These are phyloP conservation scores for Drosophila ogumai DNA, from an alignment of 1,140 invertebrate genomes.

Conservation along the genomic window DNA sequence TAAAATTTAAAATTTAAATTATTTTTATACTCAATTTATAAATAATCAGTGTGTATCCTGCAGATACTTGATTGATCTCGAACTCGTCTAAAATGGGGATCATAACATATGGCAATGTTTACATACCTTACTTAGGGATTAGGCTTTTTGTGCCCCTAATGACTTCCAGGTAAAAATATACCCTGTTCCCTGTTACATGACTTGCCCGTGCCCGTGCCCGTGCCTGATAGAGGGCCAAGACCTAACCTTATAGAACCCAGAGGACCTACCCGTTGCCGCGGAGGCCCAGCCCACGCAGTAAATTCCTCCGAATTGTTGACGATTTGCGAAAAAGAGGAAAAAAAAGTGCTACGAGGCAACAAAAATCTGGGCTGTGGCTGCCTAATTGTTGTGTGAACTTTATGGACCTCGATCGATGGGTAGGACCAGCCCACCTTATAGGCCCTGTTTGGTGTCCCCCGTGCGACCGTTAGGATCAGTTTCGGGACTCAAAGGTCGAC, in stretches of 20 bases:
- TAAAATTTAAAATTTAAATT: not conserved
- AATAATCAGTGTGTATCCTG: not conserved
- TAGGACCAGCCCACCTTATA: constrained; percentile 35
- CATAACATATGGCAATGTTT: constrained; percentile 34
- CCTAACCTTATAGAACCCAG: constrained; percentile 15
- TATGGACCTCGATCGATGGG: constrained; percentile 47
- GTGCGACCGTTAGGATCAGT: constrained; percentile 24
- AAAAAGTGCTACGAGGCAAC: constrained; percentile 17
- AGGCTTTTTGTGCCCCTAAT: constrained; percentile 63
- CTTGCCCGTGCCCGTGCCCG: constrained; percentile 46
- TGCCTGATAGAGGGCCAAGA: constrained; percentile 27
- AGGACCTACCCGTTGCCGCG: constrained; percentile 44
- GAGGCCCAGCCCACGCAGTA: constrained; percentile 29
- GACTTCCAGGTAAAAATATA: constrained; percentile 73
- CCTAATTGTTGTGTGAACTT: constrained; percentile 76
- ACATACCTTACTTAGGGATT: constrained; percentile 33
- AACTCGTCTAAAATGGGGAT: not conserved
- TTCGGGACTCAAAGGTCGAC: constrained; percentile 31
- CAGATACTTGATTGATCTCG: constrained; percentile 13
- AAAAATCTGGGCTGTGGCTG: constrained; percentile 68
- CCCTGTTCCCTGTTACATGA: constrained; percentile 62
- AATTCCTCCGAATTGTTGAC: constrained; percentile 68
- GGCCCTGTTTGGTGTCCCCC: constrained; percentile 69
- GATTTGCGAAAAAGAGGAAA: constrained; percentile 64
- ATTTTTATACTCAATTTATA: not conserved